A percentile compares a stretch with the other conserved stretches of the same genome.
Evolutionary conservation across 2,113 vertebrate species (phyloP).

Genomic region (Plecturocebus donacophilus): DNA sequence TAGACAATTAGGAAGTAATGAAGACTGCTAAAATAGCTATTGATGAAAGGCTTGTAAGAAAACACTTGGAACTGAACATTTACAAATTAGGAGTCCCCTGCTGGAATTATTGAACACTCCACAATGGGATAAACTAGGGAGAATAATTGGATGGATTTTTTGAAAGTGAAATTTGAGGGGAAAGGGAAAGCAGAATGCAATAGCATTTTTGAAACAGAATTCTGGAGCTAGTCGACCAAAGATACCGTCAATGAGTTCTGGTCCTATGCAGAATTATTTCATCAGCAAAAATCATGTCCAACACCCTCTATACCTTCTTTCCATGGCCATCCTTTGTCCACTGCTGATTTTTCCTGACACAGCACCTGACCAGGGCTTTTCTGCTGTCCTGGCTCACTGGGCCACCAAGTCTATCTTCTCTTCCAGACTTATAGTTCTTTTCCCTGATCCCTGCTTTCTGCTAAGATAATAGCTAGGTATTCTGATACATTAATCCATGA

Average conservation of each 20-base stretch:
- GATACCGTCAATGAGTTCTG: not conserved
- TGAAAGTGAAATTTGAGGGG: constrained; percentile 49
- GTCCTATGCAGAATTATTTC: not conserved
- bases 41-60: constrained; percentile 58
- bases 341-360: not conserved
- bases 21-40: constrained; percentile 68
- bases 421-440: not conserved
- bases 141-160: constrained; percentile 44
- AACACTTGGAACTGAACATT: constrained; percentile 52
- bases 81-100: constrained; percentile 67
- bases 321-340: not conserved
- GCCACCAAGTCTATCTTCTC: not conserved
- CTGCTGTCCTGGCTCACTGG: not conserved
- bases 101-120: constrained; percentile 50
- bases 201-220: not conserved
- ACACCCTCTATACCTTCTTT: not conserved
- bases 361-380: not conserved
- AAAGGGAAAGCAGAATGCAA: constrained; percentile 11
- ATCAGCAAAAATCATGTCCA: not conserved
- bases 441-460: not conserved
- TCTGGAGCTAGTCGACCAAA: not conserved
- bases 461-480: not conserved
- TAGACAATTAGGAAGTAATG: constrained; percentile 67
- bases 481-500: not conserved
- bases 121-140: constrained; percentile 28